Conservation (phyloP, 2,888 invertebrate genomes). For the Biston stratarius region DNA sequence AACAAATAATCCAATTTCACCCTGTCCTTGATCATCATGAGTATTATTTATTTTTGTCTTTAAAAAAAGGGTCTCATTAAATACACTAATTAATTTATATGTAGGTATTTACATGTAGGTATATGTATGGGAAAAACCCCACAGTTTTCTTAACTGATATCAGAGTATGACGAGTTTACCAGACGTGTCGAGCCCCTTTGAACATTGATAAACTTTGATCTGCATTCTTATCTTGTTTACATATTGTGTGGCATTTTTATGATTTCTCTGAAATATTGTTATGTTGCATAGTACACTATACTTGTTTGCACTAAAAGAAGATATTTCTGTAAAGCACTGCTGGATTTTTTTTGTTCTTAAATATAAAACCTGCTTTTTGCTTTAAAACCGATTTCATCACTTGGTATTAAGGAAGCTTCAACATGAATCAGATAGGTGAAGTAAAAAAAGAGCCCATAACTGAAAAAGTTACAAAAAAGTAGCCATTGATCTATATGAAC, state of each 20-base stretch:
- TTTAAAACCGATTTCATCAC: too few species aligned
- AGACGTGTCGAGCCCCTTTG: slow-evolving; percentile 50
- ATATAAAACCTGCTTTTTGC: too few species aligned
- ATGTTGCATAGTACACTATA: slow-evolving; percentile 13
- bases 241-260: slow-evolving; percentile 9
- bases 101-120: neutral
- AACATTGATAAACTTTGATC: slow-evolving; percentile 50
- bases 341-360: neutral
- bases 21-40: too few species aligned
- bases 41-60: too few species aligned
- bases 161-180: slow-evolving; percentile 38
- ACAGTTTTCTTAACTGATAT: slow-evolving; percentile 27
- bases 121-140: slow-evolving; percentile 18
- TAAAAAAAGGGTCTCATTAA: too few species aligned
- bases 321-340: neutral
- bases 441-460: too few species aligned
- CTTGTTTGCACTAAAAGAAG: neutral
- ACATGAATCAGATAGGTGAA: too few species aligned
- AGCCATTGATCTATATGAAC: too few species aligned
- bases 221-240: slow-evolving; percentile 46
- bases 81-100: too few species aligned
- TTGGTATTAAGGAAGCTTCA: too few species aligned
- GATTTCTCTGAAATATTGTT: slow-evolving; percentile 12
- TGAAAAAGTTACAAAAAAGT: too few species aligned
- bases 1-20: too few species aligned